phyloP scores from a whole-genome alignment of 2,888 invertebrate genomes.

The Meghimatium bilineatum region DNA sequence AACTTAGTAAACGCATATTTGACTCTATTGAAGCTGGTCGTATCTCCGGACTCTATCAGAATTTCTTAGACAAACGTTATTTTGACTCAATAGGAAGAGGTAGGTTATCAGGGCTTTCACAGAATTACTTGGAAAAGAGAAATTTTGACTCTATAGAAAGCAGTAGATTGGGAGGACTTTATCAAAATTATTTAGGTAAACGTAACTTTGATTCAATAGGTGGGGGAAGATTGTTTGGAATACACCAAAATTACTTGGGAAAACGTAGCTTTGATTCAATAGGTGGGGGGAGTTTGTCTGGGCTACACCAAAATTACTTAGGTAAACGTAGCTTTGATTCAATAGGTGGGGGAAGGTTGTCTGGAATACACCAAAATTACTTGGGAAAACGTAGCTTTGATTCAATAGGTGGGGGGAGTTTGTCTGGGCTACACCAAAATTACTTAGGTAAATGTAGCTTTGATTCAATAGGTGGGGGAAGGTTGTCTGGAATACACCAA shows the following conservation, averaged over 20 bases:
- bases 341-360: conserved; percentile 15
- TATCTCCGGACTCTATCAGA: conserved; percentile 6
- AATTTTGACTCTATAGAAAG: conserved; percentile 31
- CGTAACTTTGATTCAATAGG: conserved; percentile 33
- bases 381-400: conserved; percentile 19
- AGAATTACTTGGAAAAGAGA: conserved; percentile 29
- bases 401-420: conserved; percentile 11
- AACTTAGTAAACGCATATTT: not conserved
- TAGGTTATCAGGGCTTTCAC: not conserved
- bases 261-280: conserved; percentile 36
- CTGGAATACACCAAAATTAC: conserved; percentile 20
- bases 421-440: conserved; percentile 29
- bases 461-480: conserved; percentile 14
- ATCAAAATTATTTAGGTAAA: conserved; percentile 31
- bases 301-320: conserved; percentile 28
- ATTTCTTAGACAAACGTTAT: not conserved
- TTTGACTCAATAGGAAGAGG: conserved; percentile 16
- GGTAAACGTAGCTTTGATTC: conserved; percentile 30
- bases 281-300: conserved; percentile 1
- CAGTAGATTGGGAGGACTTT: not conserved
- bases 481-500: conserved; percentile 17
- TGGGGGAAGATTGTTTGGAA: not conserved
- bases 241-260: conserved; percentile 23
- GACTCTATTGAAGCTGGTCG: conserved; percentile 1
- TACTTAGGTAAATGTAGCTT: conserved; percentile 7